Percentiles rank a stretch among this genome's conserved stretches.
These are phyloP conservation scores for Megaceryle alcyon DNA, from an alignment of 2,797 vertebrate species.

Conservation along the genomic window DNA sequence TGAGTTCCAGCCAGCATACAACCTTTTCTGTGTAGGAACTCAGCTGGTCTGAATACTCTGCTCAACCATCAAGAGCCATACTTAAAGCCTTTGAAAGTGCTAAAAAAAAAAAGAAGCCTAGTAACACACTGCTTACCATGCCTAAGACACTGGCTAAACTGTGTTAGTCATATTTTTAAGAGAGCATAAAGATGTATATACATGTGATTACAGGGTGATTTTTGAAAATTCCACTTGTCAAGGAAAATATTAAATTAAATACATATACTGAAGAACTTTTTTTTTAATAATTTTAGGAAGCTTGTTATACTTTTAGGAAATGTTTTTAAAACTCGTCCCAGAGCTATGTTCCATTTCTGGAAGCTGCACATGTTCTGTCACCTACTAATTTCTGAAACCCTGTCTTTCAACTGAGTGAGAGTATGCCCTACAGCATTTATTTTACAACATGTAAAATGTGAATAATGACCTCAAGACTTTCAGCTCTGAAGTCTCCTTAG, in stretches of 20 bases:
- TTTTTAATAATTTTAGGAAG: neutral
- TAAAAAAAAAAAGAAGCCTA: neutral
- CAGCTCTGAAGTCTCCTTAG: neutral
- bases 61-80: neutral
- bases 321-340: neutral
- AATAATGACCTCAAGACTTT: neutral
- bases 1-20: neutral
- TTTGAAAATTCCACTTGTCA: neutral
- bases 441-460: neutral
- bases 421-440: neutral
- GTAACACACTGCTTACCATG: neutral
- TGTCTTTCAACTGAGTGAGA: neutral
- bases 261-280: neutral
- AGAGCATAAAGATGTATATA: neutral
- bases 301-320: neutral
- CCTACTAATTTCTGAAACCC: neutral
- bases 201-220: neutral
- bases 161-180: neutral
- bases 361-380: neutral
- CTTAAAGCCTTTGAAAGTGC: neutral
- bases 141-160: neutral
- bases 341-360: neutral
- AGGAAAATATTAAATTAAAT: neutral
- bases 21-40: neutral
- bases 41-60: neutral